Evolutionary conservation across 2,113 vertebrate genomes (phyloP), one percentile per base, ranked within the genome.

Genomic region (Steatornis caripensis): DNA sequence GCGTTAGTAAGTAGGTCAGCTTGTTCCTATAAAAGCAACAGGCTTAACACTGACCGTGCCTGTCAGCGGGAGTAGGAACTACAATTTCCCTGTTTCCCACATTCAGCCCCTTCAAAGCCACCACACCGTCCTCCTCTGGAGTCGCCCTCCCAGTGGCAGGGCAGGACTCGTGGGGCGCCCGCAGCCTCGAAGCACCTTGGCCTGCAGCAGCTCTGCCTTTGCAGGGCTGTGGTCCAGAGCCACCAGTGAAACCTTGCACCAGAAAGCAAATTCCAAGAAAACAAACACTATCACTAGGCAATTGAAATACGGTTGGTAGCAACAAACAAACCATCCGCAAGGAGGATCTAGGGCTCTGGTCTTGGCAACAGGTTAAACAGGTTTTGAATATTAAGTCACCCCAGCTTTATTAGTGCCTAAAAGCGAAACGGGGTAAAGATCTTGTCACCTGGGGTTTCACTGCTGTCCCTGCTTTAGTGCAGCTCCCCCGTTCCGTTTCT

Each of bases 231-330:
- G 17, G 60, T 53, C 64, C 46, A 46, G 46, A 86, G 84, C 48
- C 26, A 15, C 62, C 12, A 26, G 75, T 87, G 93, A 94, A 94
- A 97, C 78, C 41, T 30, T 80, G 89, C 74, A 82, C 54, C 87
- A 88, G 84, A 97, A 95, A 89, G 58, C 83, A 90, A 95, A 91
- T 87, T 94, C 76, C 93, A 86, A 88, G 94, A 93, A 97, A 95
- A 97, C 92, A 97, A 97, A 97, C 77, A 95, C 79, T 77, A 97
- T 97, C 95, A 65, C 96, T 96, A 97, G 96, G 96, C 93, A 96
- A 97, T 93, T 88, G 92, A 96, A 95, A 95, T 68, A 78, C 78
- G 90, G 92, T 91, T 78, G 87, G 87, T 93, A 93, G 93, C 96
- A 97, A 97, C 87, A 94, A 95, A 94, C 86, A 94, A 94, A 96